These are phyloP conservation scores for Phyto melanocephala DNA, from an alignment of 2,888 invertebrate genomes.

Conservation along the genomic window DNA sequence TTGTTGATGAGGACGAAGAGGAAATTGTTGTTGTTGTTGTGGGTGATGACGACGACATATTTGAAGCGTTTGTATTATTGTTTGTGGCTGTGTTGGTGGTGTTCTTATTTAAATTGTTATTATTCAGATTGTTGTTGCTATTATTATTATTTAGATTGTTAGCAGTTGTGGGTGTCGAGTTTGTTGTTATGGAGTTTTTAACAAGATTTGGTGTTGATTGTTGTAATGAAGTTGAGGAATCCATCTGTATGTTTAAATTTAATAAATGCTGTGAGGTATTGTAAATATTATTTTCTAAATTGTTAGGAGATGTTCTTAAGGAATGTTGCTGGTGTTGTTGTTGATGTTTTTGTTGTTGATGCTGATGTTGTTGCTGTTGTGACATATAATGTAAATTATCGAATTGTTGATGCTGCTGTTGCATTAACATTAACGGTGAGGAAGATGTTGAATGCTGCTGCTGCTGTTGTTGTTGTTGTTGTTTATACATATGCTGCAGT, in stretches of 20 bases:
- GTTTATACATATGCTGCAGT: slow-evolving; percentile 55
- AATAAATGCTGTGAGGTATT: slow-evolving; percentile 68
- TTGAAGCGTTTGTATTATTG: slow-evolving; percentile 63
- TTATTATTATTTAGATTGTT: slow-evolving; percentile 14
- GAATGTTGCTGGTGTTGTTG: slow-evolving; percentile 67
- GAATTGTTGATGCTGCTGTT: slow-evolving; percentile 66
- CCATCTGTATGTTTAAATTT: slow-evolving; percentile 67
- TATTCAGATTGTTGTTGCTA: slow-evolving; percentile 16
- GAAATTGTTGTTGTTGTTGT: slow-evolving; percentile 53
- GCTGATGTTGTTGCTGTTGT: slow-evolving; percentile 64
- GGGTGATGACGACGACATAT: slow-evolving; percentile 65
- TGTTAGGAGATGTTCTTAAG: slow-evolving; percentile 69
- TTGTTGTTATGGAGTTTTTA: slow-evolving; percentile 41
- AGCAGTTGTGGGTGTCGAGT: slow-evolving; percentile 59
- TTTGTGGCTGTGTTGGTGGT: slow-evolving; percentile 13
- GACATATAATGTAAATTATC: slow-evolving; percentile 56
- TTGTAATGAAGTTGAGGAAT: slow-evolving; percentile 65
- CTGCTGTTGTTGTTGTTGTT: slow-evolving; percentile 37
- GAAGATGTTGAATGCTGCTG: slow-evolving; percentile 68
- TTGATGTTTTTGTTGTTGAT: slow-evolving; percentile 63
- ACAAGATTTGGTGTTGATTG: slow-evolving; percentile 48
- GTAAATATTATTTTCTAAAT: slow-evolving; percentile 58
- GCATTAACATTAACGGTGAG: slow-evolving; percentile 67
- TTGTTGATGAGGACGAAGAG: slow-evolving; percentile 54
- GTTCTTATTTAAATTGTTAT: slow-evolving; percentile 30